Evolutionary conservation across 2,113 vertebrate species (phyloP), one percentile per base, ranked within the genome.

Genomic region (Xiphorhynchus elegans): DNA sequence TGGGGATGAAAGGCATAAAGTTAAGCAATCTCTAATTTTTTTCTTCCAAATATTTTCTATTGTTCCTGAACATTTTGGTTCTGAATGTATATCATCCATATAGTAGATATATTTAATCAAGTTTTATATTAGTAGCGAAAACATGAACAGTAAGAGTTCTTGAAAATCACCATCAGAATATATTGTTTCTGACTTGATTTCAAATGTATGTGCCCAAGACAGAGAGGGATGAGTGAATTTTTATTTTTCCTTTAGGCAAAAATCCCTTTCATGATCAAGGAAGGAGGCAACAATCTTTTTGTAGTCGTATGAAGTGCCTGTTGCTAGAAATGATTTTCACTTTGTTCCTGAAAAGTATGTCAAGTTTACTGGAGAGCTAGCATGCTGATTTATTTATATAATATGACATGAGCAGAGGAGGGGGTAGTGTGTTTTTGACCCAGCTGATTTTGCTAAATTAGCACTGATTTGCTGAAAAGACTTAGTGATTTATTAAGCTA

Each of bases 291-390:
- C 29, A 52, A 46, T 2, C 0, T 83, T 93, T 93, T 87, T 82
- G 60, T 59, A 85, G 42, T 20, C 46, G 28, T 35, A 21, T 4
- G 13, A 90, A 87, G 37, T 37, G 69, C 47, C 72, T 88, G 73
- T 94, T 95, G 55, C 85, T 94, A 90, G 90, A 96, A 96, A 86
- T 81, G 1, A 79, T 94, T 85, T 91, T 93, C 76, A 88, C 47
- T 93, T 81, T 97, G 92, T 94, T 96, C 95, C 92, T 96, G 96
- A 87, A 95, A 95, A 96, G 92, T 72, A 55, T 92, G 88, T 80
- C 86, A 90, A n/a, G 44, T 89, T 92, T 78, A 69, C 77, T 92
- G 90, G 90, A 93, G 77, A 93, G 83, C 66, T 75, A 86, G 56
- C 39, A 39, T 0, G 2, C 68, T 69, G 60, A 60, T 93, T 90